Percentiles rank a stretch among this genome's conserved stretches.
phyloP scores from a whole-genome alignment of 2,888 invertebrate genomes.

The Acanthoscelides obtectus region DNA sequence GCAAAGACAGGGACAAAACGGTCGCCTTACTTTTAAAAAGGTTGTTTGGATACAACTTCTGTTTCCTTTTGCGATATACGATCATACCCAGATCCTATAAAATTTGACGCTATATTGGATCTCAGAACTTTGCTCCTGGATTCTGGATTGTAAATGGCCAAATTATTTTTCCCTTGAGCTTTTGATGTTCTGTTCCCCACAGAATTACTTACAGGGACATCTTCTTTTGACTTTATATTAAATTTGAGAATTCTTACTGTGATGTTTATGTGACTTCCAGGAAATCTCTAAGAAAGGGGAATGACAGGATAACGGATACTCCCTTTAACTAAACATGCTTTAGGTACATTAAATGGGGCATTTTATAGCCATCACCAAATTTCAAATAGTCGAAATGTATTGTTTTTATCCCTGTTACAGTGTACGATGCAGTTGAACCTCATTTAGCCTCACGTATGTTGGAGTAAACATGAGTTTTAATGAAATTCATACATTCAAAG shows the following conservation, averaged over 20 bases:
- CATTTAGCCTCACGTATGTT: too few species aligned
- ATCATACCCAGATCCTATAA: slow-evolving; percentile 30
- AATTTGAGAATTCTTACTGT: neutral
- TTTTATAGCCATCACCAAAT: too few species aligned
- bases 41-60: slow-evolving; percentile 38
- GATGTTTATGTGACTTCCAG: neutral
- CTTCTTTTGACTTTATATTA: neutral
- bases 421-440: too few species aligned
- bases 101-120: slow-evolving; percentile 35
- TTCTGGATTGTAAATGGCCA: neutral
- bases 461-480: too few species aligned
- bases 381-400: too few species aligned
- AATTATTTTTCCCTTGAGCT: neutral
- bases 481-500: too few species aligned
- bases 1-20: slow-evolving; percentile 41
- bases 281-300: too few species aligned
- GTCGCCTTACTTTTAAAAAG: slow-evolving; percentile 36
- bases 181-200: neutral
- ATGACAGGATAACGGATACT: too few species aligned
- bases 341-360: too few species aligned
- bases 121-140: slow-evolving; percentile 17
- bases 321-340: too few species aligned
- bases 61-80: slow-evolving; percentile 37
- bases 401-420: too few species aligned
- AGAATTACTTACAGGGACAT: neutral